Percentiles rank a stretch among this genome's conserved stretches.
Evolutionary conservation across 2,113 vertebrate genomes (phyloP).

Genomic region (Aplodontia rufa): DNA sequence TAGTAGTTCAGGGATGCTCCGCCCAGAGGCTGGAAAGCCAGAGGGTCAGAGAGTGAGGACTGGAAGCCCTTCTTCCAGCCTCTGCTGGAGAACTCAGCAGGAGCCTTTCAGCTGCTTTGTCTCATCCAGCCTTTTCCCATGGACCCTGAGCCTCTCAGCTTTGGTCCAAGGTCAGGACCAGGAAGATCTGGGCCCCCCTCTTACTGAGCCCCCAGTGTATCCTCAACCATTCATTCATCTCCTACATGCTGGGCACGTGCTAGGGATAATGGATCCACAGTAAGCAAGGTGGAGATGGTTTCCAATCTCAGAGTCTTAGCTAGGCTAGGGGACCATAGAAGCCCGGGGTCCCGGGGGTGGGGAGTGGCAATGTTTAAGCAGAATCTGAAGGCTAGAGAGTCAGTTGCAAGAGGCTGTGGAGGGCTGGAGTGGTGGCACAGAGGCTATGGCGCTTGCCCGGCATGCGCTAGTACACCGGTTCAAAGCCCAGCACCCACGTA

Average conservation of each 20-base stretch:
- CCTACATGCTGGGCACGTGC: neutral
- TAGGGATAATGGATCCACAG: neutral
- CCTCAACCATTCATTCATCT: neutral
- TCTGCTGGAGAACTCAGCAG: neutral
- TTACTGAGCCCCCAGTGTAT: neutral
- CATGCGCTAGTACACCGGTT: too few relatives aligned
- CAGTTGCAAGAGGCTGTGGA: too few relatives aligned
- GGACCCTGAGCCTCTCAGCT: neutral
- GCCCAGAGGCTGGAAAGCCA: neutral
- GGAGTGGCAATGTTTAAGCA: too few relatives aligned
- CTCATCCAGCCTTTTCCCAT: rapidly evolving
- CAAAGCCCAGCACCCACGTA: too few relatives aligned
- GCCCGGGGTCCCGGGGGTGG: too few relatives aligned
- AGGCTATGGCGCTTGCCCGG: too few relatives aligned
- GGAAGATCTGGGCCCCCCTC: neutral
- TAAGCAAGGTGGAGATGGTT: neutral
- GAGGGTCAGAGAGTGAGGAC: neutral
- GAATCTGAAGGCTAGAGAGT: too few relatives aligned
- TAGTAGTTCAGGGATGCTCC: neutral
- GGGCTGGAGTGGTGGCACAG: too few relatives aligned
- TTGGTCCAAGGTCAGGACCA: neutral
- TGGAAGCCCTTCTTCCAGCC: neutral
- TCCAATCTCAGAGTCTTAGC: neutral
- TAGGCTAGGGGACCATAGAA: too few relatives aligned
- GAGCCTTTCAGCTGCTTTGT: neutral